Evolutionary conservation across 1,140 invertebrate genomes (phyloP), one percentile per base, ranked within the genome.

Genomic region (Halictus rubicundus): DNA sequence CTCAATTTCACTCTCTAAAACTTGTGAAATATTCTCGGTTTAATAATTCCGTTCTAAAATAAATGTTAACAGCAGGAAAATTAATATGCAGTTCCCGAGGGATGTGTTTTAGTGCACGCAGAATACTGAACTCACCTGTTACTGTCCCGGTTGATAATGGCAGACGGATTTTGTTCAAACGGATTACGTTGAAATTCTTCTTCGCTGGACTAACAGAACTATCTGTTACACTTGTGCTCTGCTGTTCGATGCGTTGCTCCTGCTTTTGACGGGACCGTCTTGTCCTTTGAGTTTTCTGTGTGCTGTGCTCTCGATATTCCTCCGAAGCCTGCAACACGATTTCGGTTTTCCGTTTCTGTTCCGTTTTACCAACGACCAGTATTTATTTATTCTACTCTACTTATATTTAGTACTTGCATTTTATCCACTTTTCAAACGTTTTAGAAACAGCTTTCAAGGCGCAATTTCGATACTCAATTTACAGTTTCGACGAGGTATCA

Each of bases 161-260:
- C 80, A 97, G 91, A 73, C 95, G 96, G 80, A 97, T 96, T 87
- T 95, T 96, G 88, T 96, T 95, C 76, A 97, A 92, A 80, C 95
- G 94, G 71, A 97, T 94, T 71, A 94, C 92, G 88, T 95, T 93
- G 89, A 95, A 97, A 73, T 93, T 88, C 68, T 90, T 90, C 71
- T 88, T 89, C 27, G 87, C 82, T 66, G 89, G 83, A 23, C 83
- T 88, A n/a, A 7, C n/a, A 23, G 88, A 89, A 69, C 87, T 91
- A 60, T 92, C 89, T 59, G 91, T 89, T 16, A 91, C 21, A 46
- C 89, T 93, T 21, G 92, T 90, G 69, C 89, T 92, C 79, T 82
- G 90, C 76, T 92, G 91, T 68, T 91, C 83, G 10, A 91, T 87
- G 76, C 85, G 89, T 68, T 92, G 90, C 60, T 90, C 87, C n/a